Percentiles rank a stretch among this genome's conserved stretches.
phyloP scores from a whole-genome alignment of 2,113 vertebrate species.

The Chaetura pelagica region DNA sequence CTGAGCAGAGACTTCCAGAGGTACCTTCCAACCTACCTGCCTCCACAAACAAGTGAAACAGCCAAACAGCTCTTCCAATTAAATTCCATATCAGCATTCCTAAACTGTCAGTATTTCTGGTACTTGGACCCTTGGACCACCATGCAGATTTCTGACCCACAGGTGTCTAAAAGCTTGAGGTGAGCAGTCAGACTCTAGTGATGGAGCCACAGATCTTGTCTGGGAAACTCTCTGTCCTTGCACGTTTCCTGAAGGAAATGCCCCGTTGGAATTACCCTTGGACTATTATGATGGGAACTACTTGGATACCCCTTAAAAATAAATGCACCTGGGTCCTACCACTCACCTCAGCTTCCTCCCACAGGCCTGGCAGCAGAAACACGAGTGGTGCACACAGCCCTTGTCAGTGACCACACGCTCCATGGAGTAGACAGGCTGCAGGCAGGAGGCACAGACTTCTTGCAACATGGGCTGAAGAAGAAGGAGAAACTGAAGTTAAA shows the following conservation, averaged over 20 bases:
- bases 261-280: background rate
- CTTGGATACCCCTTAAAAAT: background rate
- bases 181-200: background rate
- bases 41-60: background rate
- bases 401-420: slow-evolving; percentile 79
- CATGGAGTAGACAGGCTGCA: slow-evolving; percentile 80
- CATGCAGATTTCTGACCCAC: background rate
- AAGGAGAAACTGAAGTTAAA: slow-evolving; percentile 22
- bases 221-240: background rate
- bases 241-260: background rate
- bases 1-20: background rate
- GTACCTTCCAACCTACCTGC: background rate
- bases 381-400: slow-evolving; percentile 78
- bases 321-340: background rate
- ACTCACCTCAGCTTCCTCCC: slow-evolving; percentile 86
- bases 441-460: slow-evolving; percentile 81
- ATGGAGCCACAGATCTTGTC: background rate
- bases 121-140: background rate
- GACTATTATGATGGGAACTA: background rate
- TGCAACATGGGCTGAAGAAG: slow-evolving; percentile 48
- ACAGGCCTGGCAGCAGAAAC: slow-evolving; percentile 87
- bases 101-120: background rate
- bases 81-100: background rate
- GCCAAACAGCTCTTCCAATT: background rate
- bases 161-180: background rate